phyloP scores from a whole-genome alignment of 1,140 invertebrate genomes.

The Telenomus remus region DNA sequence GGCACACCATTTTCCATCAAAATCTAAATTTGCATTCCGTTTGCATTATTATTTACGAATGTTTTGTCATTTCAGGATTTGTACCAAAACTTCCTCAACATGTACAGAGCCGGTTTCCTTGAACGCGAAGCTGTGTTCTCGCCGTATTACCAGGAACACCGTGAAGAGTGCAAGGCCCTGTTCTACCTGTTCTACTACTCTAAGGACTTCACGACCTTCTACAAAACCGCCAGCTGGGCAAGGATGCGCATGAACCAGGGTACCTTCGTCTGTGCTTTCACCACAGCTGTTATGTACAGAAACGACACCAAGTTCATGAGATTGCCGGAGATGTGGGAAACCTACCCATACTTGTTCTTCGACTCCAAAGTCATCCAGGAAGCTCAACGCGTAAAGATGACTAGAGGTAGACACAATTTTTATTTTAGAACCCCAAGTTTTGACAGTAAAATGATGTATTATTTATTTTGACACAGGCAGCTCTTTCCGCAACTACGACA shows the following conservation, averaged over 20 bases:
- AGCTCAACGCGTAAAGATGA: conserved; percentile 78
- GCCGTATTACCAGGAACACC: conserved; percentile 72
- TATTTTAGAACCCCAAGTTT: too few relatives aligned
- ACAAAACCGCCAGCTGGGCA: conserved; percentile 80
- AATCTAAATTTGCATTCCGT: conserved; percentile 3
- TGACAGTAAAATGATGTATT: too few relatives aligned
- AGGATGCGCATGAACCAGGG: conserved; percentile 79
- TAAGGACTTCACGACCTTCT: conserved; percentile 80
- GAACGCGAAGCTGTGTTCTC: conserved; percentile 67
- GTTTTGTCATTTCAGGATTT: conserved; percentile 69
- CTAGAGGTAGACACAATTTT: conserved; percentile 62
- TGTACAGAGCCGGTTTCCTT: conserved; percentile 74
- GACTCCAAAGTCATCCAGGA: conserved; percentile 77
- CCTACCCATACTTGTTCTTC: conserved; percentile 80
- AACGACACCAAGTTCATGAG: conserved; percentile 77
- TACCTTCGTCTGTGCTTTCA: conserved; percentile 79
- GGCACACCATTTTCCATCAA: conserved; percentile 28
- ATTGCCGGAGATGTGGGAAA: conserved; percentile 81
- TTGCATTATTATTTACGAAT: background rate
- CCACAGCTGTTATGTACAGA: conserved; percentile 78
- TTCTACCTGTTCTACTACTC: conserved; percentile 79
- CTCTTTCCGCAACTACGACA: conserved; percentile 42
- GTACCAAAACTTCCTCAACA: conserved; percentile 74
- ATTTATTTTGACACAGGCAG: too few relatives aligned
- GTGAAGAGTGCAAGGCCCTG: conserved; percentile 76